Evolutionary conservation across 2,797 vertebrate species (phyloP).

Genomic region (Anisognathus igniventris): DNA sequence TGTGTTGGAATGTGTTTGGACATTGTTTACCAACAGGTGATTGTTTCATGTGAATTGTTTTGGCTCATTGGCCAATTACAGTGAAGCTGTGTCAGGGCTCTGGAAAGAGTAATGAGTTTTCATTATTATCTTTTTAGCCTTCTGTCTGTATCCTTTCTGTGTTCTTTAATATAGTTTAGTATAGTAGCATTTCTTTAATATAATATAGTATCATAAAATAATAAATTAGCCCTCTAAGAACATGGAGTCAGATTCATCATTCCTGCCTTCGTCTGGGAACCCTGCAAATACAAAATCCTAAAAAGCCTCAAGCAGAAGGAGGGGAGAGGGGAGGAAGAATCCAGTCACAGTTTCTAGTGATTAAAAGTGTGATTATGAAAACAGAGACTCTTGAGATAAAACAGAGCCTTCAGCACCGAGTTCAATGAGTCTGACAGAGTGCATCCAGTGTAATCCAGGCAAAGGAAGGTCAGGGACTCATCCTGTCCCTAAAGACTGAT

Average conservation of each 20-base stretch:
- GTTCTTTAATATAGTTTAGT: background rate
- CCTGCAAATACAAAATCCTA: background rate
- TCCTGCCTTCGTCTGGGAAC: background rate
- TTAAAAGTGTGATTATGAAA: background rate
- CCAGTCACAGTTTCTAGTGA: background rate
- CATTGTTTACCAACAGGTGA: background rate
- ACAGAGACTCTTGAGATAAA: background rate
- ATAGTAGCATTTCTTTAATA: background rate
- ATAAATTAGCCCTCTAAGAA: background rate
- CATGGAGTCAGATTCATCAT: background rate
- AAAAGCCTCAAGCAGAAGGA: background rate
- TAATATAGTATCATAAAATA: background rate
- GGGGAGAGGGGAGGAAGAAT: background rate
- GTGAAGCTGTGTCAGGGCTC: no score
- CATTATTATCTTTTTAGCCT: background rate
- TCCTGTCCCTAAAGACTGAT: background rate
- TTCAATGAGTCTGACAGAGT: background rate
- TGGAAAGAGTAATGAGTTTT: background rate
- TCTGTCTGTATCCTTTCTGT: background rate
- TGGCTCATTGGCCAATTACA: background rate
- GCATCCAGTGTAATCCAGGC: background rate
- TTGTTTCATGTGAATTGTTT: background rate
- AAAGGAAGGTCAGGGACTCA: background rate
- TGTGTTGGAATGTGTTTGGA: accelerated
- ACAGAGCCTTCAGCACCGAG: background rate